Evolutionary conservation across 2,888 invertebrate genomes (phyloP).

Genomic region (Cenopis cana): DNA sequence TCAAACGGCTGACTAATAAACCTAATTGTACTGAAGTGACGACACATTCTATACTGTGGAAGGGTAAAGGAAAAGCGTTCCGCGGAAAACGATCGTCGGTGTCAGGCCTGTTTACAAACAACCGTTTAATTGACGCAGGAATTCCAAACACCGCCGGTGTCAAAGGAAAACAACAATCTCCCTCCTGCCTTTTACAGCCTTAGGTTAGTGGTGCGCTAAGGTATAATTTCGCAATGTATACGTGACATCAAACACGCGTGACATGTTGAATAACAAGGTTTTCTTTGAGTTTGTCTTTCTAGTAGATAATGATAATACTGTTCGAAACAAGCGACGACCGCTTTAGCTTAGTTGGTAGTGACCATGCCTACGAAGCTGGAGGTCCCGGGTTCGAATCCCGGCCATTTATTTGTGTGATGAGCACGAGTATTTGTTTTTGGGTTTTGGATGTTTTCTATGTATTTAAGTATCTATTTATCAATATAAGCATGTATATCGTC

Average conservation of each 20-base stretch:
- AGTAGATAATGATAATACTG: conserved; percentile 5
- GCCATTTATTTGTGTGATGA: too few species aligned
- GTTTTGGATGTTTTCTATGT: too few species aligned
- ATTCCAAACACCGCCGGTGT: conserved; percentile 72
- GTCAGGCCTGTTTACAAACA: conserved; percentile 77
- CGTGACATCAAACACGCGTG: conserved; percentile 29
- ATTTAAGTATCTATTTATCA: too few species aligned
- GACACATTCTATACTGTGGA: conserved; percentile 9
- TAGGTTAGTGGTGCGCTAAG: conserved; percentile 47
- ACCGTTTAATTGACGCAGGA: conserved; percentile 76
- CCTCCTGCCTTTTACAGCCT: conserved; percentile 55
- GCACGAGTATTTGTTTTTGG: too few species aligned
- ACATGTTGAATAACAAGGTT: conserved; percentile 29
- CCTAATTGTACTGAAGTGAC: neutral
- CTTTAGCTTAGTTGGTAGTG: too few species aligned
- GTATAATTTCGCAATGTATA: conserved; percentile 50
- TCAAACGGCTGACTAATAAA: neutral
- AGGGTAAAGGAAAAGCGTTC: conserved; percentile 65
- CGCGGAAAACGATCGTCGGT: conserved; percentile 68
- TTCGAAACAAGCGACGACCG: neutral
- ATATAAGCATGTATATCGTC: too few species aligned
- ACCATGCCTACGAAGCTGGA: too few species aligned
- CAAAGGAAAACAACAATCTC: conserved; percentile 69
- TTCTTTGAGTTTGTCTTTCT: conserved; percentile 25
- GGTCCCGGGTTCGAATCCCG: too few species aligned